phyloP scores from a whole-genome alignment of 2,888 invertebrate genomes.

The Tinea semifulvella region DNA sequence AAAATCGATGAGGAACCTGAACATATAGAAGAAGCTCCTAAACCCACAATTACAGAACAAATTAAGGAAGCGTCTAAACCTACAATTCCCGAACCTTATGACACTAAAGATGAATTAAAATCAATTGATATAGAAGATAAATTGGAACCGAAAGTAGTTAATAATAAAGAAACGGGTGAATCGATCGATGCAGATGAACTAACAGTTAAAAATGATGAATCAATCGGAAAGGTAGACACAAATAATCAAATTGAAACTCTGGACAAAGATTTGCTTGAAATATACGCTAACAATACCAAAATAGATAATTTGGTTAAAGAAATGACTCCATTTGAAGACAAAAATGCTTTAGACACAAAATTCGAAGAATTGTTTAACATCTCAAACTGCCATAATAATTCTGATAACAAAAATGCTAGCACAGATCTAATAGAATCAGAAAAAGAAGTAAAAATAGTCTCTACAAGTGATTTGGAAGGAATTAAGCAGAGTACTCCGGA shows the following conservation, averaged over 20 bases:
- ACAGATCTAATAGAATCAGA: conserved; percentile 23
- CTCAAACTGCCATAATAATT: background rate
- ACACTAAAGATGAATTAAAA: too few relatives aligned
- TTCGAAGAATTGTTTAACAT: background rate
- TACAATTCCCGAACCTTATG: conserved; percentile 14
- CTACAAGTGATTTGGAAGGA: background rate
- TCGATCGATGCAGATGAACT: too few relatives aligned
- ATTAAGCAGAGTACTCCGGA: conserved; percentile 43
- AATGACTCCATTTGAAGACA: background rate
- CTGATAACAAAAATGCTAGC: background rate
- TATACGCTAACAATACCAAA: too few relatives aligned
- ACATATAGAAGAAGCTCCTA: conserved; percentile 21
- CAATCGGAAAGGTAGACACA: background rate
- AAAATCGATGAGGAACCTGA: conserved; percentile 24
- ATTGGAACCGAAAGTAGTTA: too few relatives aligned
- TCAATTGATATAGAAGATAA: too few relatives aligned
- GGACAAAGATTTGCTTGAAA: too few relatives aligned
- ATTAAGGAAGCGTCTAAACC: conserved; percentile 16
- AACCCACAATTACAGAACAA: conserved; percentile 18
- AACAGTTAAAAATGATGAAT: background rate
- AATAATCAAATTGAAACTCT: background rate
- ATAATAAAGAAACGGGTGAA: too few relatives aligned
- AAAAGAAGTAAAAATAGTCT: background rate
- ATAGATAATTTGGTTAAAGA: too few relatives aligned
- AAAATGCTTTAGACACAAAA: background rate